Percentiles rank a stretch among this genome's conserved stretches.
These are phyloP conservation scores for Pachymerium ferrugineum DNA, from an alignment of 2,888 invertebrate genomes.

Conservation along the genomic window DNA sequence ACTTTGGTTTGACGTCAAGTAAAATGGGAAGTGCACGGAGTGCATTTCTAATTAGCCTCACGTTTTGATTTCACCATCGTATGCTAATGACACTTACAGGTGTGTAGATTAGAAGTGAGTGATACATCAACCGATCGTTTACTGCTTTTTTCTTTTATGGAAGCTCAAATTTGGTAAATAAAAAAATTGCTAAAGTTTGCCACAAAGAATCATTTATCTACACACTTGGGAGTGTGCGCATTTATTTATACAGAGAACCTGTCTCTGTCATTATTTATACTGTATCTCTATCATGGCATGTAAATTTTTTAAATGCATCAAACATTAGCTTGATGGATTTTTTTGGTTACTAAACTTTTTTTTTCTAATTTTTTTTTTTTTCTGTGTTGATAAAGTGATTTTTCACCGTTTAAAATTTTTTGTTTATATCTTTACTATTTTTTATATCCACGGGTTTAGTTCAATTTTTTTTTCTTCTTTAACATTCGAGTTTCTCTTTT, in stretches of 20 bases:
- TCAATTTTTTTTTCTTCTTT: too few species aligned
- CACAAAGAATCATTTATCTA: neutral
- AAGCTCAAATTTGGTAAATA: neutral
- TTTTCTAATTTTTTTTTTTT: neutral
- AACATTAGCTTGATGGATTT: constrained; percentile 9
- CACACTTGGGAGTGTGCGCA: neutral
- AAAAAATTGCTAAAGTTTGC: neutral
- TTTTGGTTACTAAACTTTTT: neutral
- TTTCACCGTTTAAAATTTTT: neutral
- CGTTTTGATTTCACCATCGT: neutral
- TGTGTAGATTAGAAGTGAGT: constrained; percentile 5
- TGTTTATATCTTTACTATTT: neutral
- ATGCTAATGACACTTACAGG: neutral
- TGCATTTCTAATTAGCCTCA: neutral
- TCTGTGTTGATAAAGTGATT: neutral
- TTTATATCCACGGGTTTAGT: neutral
- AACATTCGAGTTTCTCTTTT: too few species aligned
- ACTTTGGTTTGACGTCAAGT: neutral
- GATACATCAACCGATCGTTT: constrained; percentile 3
- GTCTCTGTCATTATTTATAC: constrained; percentile 13
- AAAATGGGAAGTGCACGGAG: neutral
- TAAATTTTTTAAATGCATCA: constrained; percentile 17
- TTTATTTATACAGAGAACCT: constrained; percentile 6
- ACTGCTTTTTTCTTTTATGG: neutral
- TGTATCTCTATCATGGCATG: constrained; percentile 21